Conservation (phyloP, 2,113 vertebrate genomes). For the Gymnogyps californianus region DNA sequence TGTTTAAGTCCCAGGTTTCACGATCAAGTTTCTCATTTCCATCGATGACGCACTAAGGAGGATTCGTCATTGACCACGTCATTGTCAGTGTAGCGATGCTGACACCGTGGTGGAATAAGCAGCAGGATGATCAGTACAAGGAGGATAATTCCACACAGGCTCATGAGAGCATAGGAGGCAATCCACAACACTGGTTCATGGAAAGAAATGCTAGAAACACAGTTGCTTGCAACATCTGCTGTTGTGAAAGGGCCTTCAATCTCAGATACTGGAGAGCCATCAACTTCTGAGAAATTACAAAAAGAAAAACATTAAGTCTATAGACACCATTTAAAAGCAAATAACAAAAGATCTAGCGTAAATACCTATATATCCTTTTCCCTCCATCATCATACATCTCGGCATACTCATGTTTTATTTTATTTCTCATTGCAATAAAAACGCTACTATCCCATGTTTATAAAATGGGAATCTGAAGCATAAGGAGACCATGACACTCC, state of each 20-base stretch:
- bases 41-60: slow-evolving; percentile 90
- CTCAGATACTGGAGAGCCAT: slow-evolving; percentile 80
- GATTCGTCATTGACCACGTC: slow-evolving; percentile 91
- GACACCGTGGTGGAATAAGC: slow-evolving; percentile 74
- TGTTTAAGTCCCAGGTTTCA: neutral
- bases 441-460: neutral
- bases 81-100: slow-evolving; percentile 29
- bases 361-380: neutral
- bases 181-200: slow-evolving; percentile 87
- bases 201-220: slow-evolving; percentile 64
- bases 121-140: slow-evolving; percentile 82
- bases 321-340: neutral
- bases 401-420: neutral
- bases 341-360: neutral
- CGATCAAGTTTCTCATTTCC: slow-evolving; percentile 80
- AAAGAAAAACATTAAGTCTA: neutral
- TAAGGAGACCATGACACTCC: neutral
- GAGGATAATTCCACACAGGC: slow-evolving; percentile 83
- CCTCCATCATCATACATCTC: neutral
- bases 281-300: slow-evolving; percentile 70
- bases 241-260: slow-evolving; percentile 90
- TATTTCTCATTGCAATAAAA: neutral
- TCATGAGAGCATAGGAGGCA: slow-evolving; percentile 89
- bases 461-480: neutral
- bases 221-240: slow-evolving; percentile 80